These are phyloP conservation scores for silkworm (Bombyx mori) DNA, from an alignment of 1,140 invertebrate genomes.

Conservation along the genomic window ASM3026992v2 NC_085109.1:7260501-7261000, in stretches of 20 bases:
- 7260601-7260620: slow-evolving; percentile 2
- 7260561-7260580: slow-evolving; percentile 99
- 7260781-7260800: too few relatives aligned
- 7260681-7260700: too few relatives aligned
- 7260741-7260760: too few relatives aligned
- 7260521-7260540: slow-evolving; percentile 99
- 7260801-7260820: too few relatives aligned
- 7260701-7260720: too few relatives aligned
- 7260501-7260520: slow-evolving; percentile 93
- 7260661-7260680: too few relatives aligned
- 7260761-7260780: too few relatives aligned
- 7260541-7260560: slow-evolving; percentile 94
- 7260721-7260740: too few relatives aligned
- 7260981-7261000: slow-evolving; percentile 80
- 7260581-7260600: slow-evolving; percentile 91
- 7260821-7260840: too few relatives aligned
- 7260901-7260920: slow-evolving; percentile 98
- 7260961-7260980: slow-evolving; percentile 94
- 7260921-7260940: slow-evolving; percentile 99
- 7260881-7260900: slow-evolving; percentile 48
- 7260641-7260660: too few relatives aligned
- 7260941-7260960: slow-evolving; percentile 98
- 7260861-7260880: slow-evolving; percentile 1
- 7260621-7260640: too few relatives aligned
- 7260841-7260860: neutral